phyloP scores from a whole-genome alignment of 2,888 invertebrate genomes.

The Ypsolopha scabrella region DNA sequence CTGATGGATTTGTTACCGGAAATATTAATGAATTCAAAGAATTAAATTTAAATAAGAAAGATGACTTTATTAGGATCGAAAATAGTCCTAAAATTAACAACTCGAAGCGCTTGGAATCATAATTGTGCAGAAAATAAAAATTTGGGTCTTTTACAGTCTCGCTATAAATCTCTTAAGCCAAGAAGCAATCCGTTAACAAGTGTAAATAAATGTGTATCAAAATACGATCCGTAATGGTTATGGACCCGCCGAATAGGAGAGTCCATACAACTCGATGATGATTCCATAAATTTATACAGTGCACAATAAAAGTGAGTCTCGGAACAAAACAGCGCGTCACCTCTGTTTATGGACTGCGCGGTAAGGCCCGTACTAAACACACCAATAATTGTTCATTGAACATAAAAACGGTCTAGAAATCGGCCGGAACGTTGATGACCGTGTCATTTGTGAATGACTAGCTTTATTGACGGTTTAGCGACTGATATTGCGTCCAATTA shows the following conservation, averaged over 20 bases:
- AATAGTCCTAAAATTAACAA: background rate
- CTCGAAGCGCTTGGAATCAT: background rate
- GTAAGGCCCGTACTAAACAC: conserved; percentile 26
- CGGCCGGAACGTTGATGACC: conserved; percentile 29
- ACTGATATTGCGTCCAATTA: conserved; percentile 24
- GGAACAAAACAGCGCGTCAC: conserved; percentile 59
- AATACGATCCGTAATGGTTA: conserved; percentile 63
- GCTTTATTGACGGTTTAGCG: conserved; percentile 35
- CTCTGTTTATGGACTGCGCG: conserved; percentile 48
- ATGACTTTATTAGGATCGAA: background rate
- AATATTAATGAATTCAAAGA: too few relatives aligned
- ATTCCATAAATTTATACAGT: conserved; percentile 69
- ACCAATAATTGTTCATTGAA: conserved; percentile 37
- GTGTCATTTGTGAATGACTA: conserved; percentile 45
- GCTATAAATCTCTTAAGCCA: conserved; percentile 16
- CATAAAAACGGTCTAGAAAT: conserved; percentile 27
- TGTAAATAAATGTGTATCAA: conserved; percentile 55
- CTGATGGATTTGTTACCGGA: too few relatives aligned
- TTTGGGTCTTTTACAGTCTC: background rate
- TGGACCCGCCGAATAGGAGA: conserved; percentile 56
- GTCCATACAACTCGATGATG: conserved; percentile 66
- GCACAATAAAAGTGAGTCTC: conserved; percentile 58
- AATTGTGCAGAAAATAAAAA: background rate
- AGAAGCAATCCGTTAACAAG: conserved; percentile 35
- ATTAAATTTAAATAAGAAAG: too few relatives aligned